A percentile compares a stretch with the other conserved stretches of the same genome.
phyloP scores from a whole-genome alignment of 2,888 invertebrate genomes.

The Crocallis elinguaria region DNA sequence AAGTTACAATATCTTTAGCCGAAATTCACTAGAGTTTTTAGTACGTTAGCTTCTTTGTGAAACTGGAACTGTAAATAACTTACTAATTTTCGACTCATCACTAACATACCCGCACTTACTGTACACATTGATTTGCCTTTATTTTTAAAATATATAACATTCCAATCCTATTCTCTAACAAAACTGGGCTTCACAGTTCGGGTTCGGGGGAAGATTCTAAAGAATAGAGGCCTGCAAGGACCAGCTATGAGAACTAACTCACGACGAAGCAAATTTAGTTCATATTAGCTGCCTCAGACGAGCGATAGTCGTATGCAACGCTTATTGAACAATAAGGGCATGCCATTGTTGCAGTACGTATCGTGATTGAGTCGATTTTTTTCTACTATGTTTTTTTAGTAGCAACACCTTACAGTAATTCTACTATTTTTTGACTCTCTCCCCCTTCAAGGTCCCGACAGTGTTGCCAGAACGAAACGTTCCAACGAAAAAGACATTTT shows the following conservation, averaged over 20 bases:
- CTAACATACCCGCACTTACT: conserved; percentile 69
- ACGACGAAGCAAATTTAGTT: conserved; percentile 50
- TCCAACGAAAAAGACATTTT: conserved; percentile 79
- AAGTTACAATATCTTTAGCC: conserved; percentile 4
- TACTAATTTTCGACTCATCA: conserved; percentile 83
- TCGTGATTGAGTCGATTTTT: conserved; percentile 78
- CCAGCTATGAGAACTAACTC: conserved; percentile 24
- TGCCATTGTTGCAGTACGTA: conserved; percentile 83
- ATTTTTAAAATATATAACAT: conserved; percentile 63
- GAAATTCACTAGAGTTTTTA: conserved; percentile 11
- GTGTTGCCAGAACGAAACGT: conserved; percentile 70
- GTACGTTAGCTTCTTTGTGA: conserved; percentile 23
- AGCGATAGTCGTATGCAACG: conserved; percentile 83
- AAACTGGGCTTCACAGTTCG: conserved; percentile 53
- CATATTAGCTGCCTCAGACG: conserved; percentile 58
- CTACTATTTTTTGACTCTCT: conserved; percentile 55
- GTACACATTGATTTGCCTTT: conserved; percentile 52
- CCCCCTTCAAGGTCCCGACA: conserved; percentile 49
- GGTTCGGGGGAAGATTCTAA: conserved; percentile 42
- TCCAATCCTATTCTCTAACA: conserved; percentile 54
- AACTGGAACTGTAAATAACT: conserved; percentile 34
- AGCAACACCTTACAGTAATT: conserved; percentile 50
- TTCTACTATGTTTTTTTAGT: conserved; percentile 40
- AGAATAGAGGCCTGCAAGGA: conserved; percentile 39
- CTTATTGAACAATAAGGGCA: conserved; percentile 84